Evolutionary conservation across 2,113 vertebrate genomes (phyloP).

Genomic region (Sula dactylatra): DNA sequence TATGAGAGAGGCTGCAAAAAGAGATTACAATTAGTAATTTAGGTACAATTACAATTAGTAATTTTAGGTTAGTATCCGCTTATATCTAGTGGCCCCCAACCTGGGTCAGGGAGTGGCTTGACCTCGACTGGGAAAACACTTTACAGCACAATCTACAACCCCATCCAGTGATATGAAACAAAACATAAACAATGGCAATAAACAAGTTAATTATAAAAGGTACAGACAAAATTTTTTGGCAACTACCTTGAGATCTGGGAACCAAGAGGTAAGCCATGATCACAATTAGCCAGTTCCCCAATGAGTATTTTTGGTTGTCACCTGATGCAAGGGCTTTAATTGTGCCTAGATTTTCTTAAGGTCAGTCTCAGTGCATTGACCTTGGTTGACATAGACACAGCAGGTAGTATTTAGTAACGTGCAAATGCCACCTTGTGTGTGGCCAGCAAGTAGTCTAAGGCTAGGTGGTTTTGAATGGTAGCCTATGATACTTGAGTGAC

Average conservation of each 20-base stretch:
- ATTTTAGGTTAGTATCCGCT: not conserved
- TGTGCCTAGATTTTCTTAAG: not conserved
- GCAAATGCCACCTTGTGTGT: not conserved
- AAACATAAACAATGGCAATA: not conserved
- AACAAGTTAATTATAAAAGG: not conserved
- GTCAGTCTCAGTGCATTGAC: not conserved
- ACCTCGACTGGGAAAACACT: not conserved
- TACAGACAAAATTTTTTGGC: not conserved
- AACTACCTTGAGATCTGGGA: not conserved
- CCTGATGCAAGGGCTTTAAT: not conserved
- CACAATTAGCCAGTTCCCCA: not conserved
- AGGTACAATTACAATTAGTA: too few species aligned
- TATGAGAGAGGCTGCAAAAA: too few species aligned
- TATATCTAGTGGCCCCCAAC: not conserved
- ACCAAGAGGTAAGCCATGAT: not conserved
- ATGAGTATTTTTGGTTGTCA: not conserved
- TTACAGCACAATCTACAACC: not conserved
- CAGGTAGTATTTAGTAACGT: not conserved
- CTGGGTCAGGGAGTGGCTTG: not conserved
- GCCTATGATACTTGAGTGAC: not conserved
- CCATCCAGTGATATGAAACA: not conserved
- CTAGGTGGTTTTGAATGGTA: not conserved
- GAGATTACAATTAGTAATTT: too few species aligned
- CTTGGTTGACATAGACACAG: not conserved
- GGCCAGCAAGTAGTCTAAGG: not conserved